Percentiles rank a stretch among this genome's conserved stretches.
Conservation (phyloP, 1,140 invertebrate genomes). For the Temnothorax curvispinosus region DNA sequence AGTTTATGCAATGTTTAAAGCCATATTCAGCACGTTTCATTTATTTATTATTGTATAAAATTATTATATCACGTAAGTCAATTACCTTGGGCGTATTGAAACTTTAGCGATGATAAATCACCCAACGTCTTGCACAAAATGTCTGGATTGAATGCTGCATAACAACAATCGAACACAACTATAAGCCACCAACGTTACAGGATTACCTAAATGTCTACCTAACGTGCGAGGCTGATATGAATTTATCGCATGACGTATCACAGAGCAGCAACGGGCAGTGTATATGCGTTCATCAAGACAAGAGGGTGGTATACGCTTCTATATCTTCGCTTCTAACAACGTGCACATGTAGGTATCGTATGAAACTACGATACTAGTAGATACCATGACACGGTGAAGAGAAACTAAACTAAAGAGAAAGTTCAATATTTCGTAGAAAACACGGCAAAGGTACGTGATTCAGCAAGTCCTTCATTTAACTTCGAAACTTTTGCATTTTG, state of each 20-base stretch:
- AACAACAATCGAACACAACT: constrained; percentile 33
- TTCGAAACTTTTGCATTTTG: constrained; percentile 4
- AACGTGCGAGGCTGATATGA: constrained; percentile 70
- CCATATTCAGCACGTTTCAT: background rate
- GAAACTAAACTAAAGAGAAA: constrained; percentile 1
- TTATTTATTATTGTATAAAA: background rate
- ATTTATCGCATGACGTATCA: constrained; percentile 79
- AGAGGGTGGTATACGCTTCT: constrained; percentile 52
- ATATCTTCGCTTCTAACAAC: background rate
- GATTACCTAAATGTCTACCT: constrained; percentile 56
- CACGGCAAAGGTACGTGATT: background rate
- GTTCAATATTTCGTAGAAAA: constrained; percentile 22
- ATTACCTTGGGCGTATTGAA: background rate
- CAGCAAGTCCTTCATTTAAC: background rate
- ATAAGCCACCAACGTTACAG: constrained; percentile 10
- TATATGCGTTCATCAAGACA: constrained; percentile 65
- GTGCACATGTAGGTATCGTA: constrained; percentile 8
- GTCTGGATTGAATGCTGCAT: background rate
- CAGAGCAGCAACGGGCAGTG: constrained; percentile 56
- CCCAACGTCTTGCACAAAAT: background rate
- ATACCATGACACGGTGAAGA: background rate
- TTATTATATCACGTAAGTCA: background rate
- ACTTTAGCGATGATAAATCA: background rate
- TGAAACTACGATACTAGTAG: constrained; percentile 13
- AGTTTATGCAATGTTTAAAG: background rate